Base-by-base conservation (phyloP, 2,888 invertebrate species). In the Torymus tubicola region DNA sequence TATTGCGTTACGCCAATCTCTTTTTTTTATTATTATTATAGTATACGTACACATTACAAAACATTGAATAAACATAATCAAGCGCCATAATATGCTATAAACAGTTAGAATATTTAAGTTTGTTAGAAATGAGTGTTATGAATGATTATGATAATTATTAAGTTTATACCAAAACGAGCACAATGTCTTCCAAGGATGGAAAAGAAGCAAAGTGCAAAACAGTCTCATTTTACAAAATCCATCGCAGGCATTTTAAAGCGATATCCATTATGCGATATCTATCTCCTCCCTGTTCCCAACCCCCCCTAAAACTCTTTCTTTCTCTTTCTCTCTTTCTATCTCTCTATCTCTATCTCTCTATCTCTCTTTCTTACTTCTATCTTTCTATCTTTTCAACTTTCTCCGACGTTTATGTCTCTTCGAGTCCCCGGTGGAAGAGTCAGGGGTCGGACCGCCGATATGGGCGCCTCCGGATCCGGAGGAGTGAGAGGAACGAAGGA, bases 401-500 rank as follows among this genome's bases (percentile, higher is more conserved):
- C 16, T 75, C 52, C 61, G 68, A 61, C 72, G 69, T 58, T 70
- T 70, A 52, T 58, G 55, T 69, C 50, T 81, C 75, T 81, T 81
- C 61, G 76, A 79, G 70, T 73, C 21, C 67, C 63, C 65, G 82
- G 71, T 80, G 78, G 77, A 82, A 77, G 80, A 80, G 74, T 80
- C 80, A 79, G 70, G 61, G 72, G 69, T 81, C 75, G 79, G 57
- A 76, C 61, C 76, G 76, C 75, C 78, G 50, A 75, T 42, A 78
- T 71, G 53, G 78, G 78, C 79, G 75, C 70, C 75, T 81, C 77
- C 73, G 61, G 42, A 42, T 50, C 78, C 63, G 76, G 78, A 81
- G 78, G 76, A 79, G 76, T 83, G 81, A 83, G 82, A 81, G 72
- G 81, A 83, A 81, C 70, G 82, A 81, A 83, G 82, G 82, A 83